Conservation (phyloP, 2,113 vertebrate genomes). For the Pachyramphus minor region DNA sequence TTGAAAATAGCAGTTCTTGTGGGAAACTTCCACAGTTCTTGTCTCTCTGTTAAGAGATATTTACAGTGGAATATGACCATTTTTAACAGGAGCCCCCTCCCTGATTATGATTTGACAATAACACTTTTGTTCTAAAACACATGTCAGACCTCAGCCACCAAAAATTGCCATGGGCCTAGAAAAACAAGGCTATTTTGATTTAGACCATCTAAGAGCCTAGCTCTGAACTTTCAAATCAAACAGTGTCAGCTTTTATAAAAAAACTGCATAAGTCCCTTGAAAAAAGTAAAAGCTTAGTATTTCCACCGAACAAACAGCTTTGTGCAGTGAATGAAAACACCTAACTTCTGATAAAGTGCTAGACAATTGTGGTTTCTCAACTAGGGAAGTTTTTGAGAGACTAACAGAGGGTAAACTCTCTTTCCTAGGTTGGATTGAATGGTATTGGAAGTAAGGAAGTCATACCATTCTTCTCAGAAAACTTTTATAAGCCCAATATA, state of each 20-base stretch:
- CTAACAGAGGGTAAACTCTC: not conserved
- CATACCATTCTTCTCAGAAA: not conserved
- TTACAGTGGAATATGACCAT: not conserved
- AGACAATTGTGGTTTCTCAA: not conserved
- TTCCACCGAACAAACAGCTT: not conserved
- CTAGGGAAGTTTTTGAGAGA: not conserved
- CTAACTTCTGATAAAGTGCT: not conserved
- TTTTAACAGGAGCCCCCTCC: not conserved
- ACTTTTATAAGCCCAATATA: not conserved
- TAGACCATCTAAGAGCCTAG: not conserved
- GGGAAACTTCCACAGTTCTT: not conserved
- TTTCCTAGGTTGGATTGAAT: not conserved
- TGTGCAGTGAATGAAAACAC: not conserved
- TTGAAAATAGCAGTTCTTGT: not conserved
- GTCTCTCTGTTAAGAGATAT: not conserved
- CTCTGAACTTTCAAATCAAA: not conserved
- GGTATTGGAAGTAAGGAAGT: not conserved
- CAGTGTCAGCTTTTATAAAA: not conserved
- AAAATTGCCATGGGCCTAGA: not conserved
- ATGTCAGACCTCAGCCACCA: not conserved
- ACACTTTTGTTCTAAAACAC: not conserved
- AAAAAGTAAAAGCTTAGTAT: not conserved
- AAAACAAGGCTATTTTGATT: not conserved
- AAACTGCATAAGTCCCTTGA: accelerated
- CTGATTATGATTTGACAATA: not conserved